Evolutionary conservation across 2,113 vertebrate genomes (phyloP).

Genomic region (Hystrix brachyura): DNA sequence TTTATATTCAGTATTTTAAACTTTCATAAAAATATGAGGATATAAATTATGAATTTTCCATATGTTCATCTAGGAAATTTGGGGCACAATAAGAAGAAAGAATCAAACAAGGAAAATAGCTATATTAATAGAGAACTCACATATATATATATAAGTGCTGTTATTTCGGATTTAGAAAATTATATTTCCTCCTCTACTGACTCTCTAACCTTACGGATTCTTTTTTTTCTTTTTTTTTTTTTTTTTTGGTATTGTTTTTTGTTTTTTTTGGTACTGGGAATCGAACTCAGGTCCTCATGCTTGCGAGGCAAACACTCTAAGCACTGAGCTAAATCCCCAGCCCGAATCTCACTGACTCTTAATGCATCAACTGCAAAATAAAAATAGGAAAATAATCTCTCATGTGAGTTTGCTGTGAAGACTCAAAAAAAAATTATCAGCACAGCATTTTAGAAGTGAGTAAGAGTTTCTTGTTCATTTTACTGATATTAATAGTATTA

Average conservation of each 20-base stretch:
- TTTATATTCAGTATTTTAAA: conserved; percentile 9
- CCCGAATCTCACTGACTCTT: too few relatives aligned
- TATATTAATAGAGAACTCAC: neutral
- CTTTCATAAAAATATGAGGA: neutral
- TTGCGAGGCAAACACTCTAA: too few relatives aligned
- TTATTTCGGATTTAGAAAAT: neutral
- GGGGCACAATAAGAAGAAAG: neutral
- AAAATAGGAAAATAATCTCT: neutral
- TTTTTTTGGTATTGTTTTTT: too few relatives aligned
- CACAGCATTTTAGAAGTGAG: neutral
- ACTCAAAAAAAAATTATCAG: neutral
- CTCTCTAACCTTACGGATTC: neutral
- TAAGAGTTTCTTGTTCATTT: neutral
- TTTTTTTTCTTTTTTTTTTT: too few relatives aligned
- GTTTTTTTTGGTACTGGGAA: too few relatives aligned
- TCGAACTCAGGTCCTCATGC: too few relatives aligned
- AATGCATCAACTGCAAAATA: neutral
- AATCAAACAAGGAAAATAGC: neutral
- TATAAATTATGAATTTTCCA: neutral
- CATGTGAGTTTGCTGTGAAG: neutral
- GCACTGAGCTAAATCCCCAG: too few relatives aligned
- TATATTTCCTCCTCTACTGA: neutral
- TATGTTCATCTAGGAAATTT: neutral
- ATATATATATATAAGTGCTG: neutral
- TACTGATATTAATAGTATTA: neutral